phyloP scores from a whole-genome alignment of 1,140 invertebrate species.

The Solen grandis region DNA sequence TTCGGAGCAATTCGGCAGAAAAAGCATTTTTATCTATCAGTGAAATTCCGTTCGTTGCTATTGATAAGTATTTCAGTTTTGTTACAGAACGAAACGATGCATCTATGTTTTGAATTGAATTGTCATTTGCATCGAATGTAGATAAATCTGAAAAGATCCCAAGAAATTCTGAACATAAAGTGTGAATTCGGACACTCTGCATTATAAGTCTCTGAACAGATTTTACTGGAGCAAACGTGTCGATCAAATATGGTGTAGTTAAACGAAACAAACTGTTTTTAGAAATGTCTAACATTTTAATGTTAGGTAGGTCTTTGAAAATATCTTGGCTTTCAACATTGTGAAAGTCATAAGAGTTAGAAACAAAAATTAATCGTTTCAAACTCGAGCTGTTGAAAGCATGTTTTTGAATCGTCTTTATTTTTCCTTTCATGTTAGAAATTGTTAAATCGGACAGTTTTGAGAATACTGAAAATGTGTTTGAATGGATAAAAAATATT shows the following conservation, averaged over 20 bases:
- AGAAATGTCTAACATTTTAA: not conserved
- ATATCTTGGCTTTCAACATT: not conserved
- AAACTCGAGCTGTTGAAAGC: not conserved
- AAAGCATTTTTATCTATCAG: not conserved
- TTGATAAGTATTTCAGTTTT: not conserved
- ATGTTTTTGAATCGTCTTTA: not conserved
- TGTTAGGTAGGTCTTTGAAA: not conserved
- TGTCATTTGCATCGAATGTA: not conserved
- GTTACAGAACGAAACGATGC: not conserved
- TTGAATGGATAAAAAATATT: too few species aligned
- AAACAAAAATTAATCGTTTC: not conserved
- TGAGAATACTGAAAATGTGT: not conserved
- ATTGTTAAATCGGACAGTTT: not conserved
- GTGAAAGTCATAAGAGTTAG: not conserved
- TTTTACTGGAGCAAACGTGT: too few species aligned
- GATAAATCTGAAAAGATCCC: not conserved
- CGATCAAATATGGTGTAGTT: too few species aligned
- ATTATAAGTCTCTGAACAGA: too few species aligned
- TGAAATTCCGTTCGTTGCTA: not conserved
- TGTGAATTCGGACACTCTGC: too few species aligned
- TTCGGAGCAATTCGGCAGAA: not conserved
- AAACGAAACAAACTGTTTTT: not conserved
- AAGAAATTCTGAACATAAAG: too few species aligned
- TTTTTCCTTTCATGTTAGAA: not conserved
- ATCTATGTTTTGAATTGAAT: not conserved